phyloP scores from a whole-genome alignment of 2,888 invertebrate genomes.

The Drosophila koepferae region DNA sequence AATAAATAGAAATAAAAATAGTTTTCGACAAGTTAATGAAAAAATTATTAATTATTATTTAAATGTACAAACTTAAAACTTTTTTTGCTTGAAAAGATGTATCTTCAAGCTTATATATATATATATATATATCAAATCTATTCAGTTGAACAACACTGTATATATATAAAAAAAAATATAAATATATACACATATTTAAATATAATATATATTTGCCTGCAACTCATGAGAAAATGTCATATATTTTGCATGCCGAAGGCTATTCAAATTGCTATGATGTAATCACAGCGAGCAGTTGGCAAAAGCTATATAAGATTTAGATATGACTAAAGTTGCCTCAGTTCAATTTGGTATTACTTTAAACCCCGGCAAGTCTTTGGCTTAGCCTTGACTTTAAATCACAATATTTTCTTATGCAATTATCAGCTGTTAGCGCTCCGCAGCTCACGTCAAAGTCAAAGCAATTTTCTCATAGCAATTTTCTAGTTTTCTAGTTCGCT shows the following conservation, averaged over 20 bases:
- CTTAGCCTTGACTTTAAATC: constrained; percentile 29
- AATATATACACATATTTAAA: constrained; percentile 1
- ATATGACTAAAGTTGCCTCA: neutral
- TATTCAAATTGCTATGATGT: constrained; percentile 43
- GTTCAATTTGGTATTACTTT: neutral
- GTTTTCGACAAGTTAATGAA: too few species aligned
- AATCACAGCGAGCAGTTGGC: constrained; percentile 39
- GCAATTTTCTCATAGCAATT: constrained; percentile 50
- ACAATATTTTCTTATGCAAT: constrained; percentile 19
- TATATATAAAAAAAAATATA: constrained; percentile 4
- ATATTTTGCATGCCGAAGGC: constrained; percentile 40
- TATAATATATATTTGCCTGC: constrained; percentile 5
- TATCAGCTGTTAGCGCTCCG: constrained; percentile 12
- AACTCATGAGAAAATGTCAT: constrained; percentile 42
- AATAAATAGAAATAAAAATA: too few species aligned
- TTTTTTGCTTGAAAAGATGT: too few species aligned
- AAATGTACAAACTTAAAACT: too few species aligned
- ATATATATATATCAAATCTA: too few species aligned
- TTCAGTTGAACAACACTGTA: neutral
- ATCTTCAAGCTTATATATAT: too few species aligned
- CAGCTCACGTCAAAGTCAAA: constrained; percentile 42
- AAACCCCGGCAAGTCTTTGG: neutral
- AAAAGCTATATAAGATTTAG: neutral
- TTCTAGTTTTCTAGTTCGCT: constrained; percentile 6
- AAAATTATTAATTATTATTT: too few species aligned